Evolutionary conservation across 2,888 invertebrate species (phyloP).

Genomic region (Ormyrus thymus): DNA sequence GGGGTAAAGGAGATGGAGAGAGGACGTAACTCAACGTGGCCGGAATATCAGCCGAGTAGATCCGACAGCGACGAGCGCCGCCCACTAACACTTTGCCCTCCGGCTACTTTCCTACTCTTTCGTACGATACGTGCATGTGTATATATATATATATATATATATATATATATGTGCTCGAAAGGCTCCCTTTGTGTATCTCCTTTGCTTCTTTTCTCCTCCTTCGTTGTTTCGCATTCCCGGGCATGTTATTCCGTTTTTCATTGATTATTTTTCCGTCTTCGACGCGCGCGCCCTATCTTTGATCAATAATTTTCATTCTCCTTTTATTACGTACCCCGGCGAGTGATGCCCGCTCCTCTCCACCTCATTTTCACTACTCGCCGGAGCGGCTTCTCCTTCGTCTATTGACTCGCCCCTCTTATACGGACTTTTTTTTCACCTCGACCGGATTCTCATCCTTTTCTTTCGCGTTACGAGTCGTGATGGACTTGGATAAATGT

Average conservation of each 20-base stretch:
- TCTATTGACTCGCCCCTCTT: not conserved
- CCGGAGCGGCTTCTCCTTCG: not conserved
- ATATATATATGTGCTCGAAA: not conserved
- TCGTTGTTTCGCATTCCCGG: constrained; percentile 40
- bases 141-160: not conserved
- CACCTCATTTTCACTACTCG: not conserved
- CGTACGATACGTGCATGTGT: not conserved
- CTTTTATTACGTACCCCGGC: not conserved
- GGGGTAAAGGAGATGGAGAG: constrained; percentile 26
- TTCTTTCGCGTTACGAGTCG: too few species aligned
- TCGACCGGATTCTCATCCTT: not conserved
- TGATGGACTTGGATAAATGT: too few species aligned
- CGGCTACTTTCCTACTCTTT: constrained; percentile 50
- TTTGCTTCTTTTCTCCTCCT: constrained; percentile 7
- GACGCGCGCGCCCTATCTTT: constrained; percentile 13
- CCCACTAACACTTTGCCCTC: constrained; percentile 58
- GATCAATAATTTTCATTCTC: constrained; percentile 38
- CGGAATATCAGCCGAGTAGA: constrained; percentile 65
- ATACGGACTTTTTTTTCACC: not conserved
- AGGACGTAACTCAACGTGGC: constrained; percentile 65
- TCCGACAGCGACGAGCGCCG: constrained; percentile 68
- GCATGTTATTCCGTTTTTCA: constrained; percentile 45
- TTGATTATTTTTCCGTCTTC: constrained; percentile 51
- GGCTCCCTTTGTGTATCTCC: constrained; percentile 5
- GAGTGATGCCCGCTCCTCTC: not conserved